A percentile compares a stretch with the other conserved stretches of the same genome.
Evolutionary conservation across 1,140 invertebrate genomes (phyloP).

Genomic region (Brachionus rubens): DNA sequence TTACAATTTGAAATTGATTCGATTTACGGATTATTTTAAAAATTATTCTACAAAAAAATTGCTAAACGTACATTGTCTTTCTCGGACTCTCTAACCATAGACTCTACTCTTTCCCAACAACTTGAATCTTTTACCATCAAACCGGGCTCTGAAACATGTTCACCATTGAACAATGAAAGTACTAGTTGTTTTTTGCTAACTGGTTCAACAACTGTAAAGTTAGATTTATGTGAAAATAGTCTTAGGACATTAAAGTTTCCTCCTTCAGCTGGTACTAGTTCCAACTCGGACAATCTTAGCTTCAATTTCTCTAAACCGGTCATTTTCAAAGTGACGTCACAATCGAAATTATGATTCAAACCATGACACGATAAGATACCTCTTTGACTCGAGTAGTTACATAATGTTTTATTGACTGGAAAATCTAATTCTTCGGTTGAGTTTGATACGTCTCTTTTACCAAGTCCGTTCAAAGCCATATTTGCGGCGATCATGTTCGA

Average conservation of each 20-base stretch:
- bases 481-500: not conserved
- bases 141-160: not conserved
- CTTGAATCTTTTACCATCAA: not conserved
- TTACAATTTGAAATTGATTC: too few species aligned
- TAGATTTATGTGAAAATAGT: not conserved
- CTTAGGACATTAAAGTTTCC: not conserved
- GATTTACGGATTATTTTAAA: not conserved
- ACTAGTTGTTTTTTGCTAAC: not conserved
- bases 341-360: not conserved
- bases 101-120: not conserved
- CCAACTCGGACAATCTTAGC: not conserved
- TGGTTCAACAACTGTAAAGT: conserved; percentile 35
- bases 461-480: not conserved
- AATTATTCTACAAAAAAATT: conserved; percentile 20
- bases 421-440: not conserved
- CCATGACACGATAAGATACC: conserved; percentile 25
- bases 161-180: not conserved
- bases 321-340: conserved; percentile 9
- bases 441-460: not conserved
- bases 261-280: conserved; percentile 9
- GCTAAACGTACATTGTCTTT: conserved; percentile 6
- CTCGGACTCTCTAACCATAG: not conserved
- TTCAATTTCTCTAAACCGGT: conserved; percentile 9
- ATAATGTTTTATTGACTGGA: conserved; percentile 1
- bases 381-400: conserved; percentile 37